Percentiles rank a stretch among this genome's conserved stretches.
Conservation (phyloP, 2,113 vertebrate species). For the Hucho hucho region DNA sequence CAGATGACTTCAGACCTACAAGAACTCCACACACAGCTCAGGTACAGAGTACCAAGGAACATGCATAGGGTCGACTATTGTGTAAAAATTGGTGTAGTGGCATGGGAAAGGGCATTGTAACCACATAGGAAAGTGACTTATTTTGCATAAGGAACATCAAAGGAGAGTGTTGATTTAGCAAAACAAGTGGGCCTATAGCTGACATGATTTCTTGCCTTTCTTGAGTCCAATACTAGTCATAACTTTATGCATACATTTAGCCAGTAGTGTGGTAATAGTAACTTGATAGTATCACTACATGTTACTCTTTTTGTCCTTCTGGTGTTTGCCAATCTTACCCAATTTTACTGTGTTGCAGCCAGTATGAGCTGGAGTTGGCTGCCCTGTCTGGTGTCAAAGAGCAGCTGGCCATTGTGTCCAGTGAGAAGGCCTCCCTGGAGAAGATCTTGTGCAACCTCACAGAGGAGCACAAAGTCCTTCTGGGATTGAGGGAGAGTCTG, state of each 20-base stretch:
- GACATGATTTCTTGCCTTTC: not conserved
- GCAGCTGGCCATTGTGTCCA: conserved; percentile 48
- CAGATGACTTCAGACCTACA: conserved; percentile 35
- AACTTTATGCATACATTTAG: not conserved
- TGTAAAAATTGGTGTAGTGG: not conserved
- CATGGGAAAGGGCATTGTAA: too few species aligned
- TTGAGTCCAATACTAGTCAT: not conserved
- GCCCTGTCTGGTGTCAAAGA: conserved; percentile 44
- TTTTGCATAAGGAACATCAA: too few species aligned
- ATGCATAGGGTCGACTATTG: not conserved
- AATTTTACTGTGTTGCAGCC: conserved; percentile 34
- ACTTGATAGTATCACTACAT: not conserved
- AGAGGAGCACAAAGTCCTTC: conserved; percentile 55
- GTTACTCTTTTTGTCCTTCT: not conserved
- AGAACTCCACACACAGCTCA: conserved; percentile 46
- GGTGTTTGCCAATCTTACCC: not conserved
- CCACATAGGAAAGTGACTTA: too few species aligned
- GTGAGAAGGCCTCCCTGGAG: conserved; percentile 51
- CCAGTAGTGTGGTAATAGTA: not conserved
- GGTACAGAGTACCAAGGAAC: conserved; percentile 38
- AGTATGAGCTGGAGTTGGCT: conserved; percentile 48
- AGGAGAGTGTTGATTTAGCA: not conserved
- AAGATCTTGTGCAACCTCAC: conserved; percentile 48
- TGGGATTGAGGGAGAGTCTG: conserved; percentile 56
- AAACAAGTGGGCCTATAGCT: not conserved